Evolutionary conservation across 2,113 vertebrate genomes (phyloP), one percentile per base, ranked within the genome.

Genomic region (Dicentrarchus labrax): DNA sequence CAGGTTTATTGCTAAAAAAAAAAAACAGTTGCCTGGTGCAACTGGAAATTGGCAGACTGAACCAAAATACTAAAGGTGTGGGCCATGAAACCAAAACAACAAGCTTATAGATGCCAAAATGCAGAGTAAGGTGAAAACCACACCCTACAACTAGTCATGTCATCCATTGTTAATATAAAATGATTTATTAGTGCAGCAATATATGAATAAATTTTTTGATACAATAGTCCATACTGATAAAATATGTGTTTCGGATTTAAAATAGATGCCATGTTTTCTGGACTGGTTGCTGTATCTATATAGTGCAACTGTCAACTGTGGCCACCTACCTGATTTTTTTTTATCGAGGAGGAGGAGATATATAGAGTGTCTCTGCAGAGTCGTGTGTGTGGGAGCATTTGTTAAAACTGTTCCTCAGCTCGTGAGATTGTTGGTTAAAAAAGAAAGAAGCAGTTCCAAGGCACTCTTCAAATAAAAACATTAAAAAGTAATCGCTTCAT

Each of bases 351-450:
- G 45, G 77, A 76, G 57, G 72, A 74, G 60, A 65, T 65, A 43
- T 53, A 78, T 45, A 30, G 66, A 80, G 76, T 17, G 50, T 16
- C 60, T 75, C 67, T 80, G 62, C 77, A 67, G 51, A 72, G 75
- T 43, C 15, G 59, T 59, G 69, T 73, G 80, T 82, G 87, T 91
- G 65, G 76, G 78, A 84, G 72, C 68, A 10, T 83, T 80, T 83
- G 76, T 85, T 86, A 72, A 84, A 92, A 73, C 57, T 56, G 38
- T 45, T 79, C 22, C 70, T 78, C 50, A 38, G 64, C 78, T 80
- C 53, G 65, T 84, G 83, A 45, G 80, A 77, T 83, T 89, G 76
- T 83, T 87, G 78, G 76, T 84, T 57, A n/a, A 85, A 72, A 76
- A 15, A 76, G 24, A 69, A 45, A 66, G 45, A 68, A 72, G 60